These are phyloP conservation scores for Smittia aterrima DNA, from an alignment of 2,888 invertebrate species.

Conservation along the genomic window DNA sequence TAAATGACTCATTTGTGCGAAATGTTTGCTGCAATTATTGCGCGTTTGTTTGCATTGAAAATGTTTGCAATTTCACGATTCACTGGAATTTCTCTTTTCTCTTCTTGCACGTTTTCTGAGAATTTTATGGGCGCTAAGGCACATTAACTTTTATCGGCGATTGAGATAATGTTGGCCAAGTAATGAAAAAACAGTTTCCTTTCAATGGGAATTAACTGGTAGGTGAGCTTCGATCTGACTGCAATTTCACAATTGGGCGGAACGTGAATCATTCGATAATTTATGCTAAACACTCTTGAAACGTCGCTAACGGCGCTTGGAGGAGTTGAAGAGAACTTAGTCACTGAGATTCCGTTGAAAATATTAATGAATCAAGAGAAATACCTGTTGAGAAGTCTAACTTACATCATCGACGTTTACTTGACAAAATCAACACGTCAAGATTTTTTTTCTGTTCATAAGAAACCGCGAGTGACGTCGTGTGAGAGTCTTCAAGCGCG, in stretches of 20 bases:
- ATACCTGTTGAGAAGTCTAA: not conserved
- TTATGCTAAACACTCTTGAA: too few relatives aligned
- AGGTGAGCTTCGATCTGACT: too few relatives aligned
- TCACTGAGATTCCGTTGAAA: not conserved
- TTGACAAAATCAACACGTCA: not conserved
- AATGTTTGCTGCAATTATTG: conserved; percentile 1
- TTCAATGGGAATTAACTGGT: too few relatives aligned
- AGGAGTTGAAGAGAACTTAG: not conserved
- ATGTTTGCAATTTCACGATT: not conserved
- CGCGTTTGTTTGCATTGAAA: not conserved
- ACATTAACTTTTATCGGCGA: not conserved
- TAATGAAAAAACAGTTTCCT: too few relatives aligned
- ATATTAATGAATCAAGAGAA: not conserved
- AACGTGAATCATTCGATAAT: too few relatives aligned
- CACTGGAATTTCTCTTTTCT: conserved; percentile 1
- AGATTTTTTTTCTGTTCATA: not conserved
- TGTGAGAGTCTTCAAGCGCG: not conserved
- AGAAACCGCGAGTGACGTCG: not conserved
- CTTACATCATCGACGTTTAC: not conserved
- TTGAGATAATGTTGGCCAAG: too few relatives aligned
- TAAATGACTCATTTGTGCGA: not conserved
- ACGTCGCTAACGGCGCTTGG: too few relatives aligned
- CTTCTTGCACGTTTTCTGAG: not conserved
- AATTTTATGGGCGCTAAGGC: not conserved
- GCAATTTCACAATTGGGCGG: too few relatives aligned